Percentiles rank a stretch among this genome's conserved stretches.
These are phyloP conservation scores for Onychostoma macrolepis DNA, from an alignment of 2,113 vertebrate species.

Conservation along the genomic window DNA sequence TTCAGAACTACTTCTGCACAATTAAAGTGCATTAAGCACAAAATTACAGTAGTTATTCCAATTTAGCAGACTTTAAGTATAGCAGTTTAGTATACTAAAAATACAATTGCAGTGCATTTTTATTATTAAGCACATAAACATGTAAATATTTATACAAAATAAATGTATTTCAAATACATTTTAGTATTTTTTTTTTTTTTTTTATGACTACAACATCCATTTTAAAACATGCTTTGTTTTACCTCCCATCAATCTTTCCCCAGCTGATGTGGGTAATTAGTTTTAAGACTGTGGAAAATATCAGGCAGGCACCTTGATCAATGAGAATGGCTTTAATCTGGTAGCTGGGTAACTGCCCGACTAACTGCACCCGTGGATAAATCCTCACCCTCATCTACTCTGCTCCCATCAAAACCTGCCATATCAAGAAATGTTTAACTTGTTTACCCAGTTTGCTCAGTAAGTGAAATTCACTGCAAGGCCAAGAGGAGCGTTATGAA, in stretches of 20 bases:
- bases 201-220: neutral
- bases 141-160: no score
- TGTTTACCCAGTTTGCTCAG: neutral
- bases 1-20: no score
- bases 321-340: neutral
- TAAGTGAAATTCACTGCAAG: neutral
- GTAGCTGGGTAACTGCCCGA: neutral
- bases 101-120: no score
- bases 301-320: neutral
- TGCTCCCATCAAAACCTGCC: neutral
- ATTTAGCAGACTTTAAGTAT: no score
- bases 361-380: neutral
- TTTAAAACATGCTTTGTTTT: conserved; percentile 10
- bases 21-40: no score
- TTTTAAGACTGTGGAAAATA: neutral
- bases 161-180: no score
- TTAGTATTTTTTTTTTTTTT: no score
- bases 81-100: no score
- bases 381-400: neutral
- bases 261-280: neutral
- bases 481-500: neutral
- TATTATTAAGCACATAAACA: no score
- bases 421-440: neutral
- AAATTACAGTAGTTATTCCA: no score
- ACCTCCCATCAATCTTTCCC: neutral